Evolutionary conservation across 2,113 vertebrate genomes (phyloP).

Genomic region (Chloebia gouldiae): DNA sequence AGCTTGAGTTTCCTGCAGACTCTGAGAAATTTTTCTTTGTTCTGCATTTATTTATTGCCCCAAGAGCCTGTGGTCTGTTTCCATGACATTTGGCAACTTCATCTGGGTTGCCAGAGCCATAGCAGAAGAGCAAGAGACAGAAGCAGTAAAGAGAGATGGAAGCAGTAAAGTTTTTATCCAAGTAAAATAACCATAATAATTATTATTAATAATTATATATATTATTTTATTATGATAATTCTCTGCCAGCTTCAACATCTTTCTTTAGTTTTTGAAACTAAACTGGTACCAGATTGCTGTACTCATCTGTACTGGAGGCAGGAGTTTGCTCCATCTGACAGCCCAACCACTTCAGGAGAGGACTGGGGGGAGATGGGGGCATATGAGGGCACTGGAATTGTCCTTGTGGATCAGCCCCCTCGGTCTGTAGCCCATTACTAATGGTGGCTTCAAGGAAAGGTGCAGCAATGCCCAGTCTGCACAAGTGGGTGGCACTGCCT

Average conservation of each 20-base stretch:
- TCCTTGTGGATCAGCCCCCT: neutral
- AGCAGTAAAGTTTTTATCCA: neutral
- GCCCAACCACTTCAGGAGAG: neutral
- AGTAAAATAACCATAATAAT: neutral
- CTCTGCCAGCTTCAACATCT: neutral
- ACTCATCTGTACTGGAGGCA: neutral
- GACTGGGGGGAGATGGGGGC: neutral
- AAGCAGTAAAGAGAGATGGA: neutral
- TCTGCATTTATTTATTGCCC: neutral
- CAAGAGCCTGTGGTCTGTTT: neutral
- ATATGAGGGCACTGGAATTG: neutral
- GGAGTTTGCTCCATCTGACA: neutral
- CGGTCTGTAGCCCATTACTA: accelerated
- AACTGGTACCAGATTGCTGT: neutral
- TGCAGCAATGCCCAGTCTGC: neutral
- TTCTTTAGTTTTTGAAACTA: neutral
- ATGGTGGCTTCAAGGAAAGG: neutral
- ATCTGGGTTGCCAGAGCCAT: neutral
- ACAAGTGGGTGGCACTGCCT: neutral
- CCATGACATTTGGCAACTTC: neutral
- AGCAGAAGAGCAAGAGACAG: neutral
- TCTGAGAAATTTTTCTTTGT: neutral
- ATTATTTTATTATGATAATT: neutral
- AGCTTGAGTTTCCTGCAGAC: neutral
- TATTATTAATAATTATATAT: neutral